Conservation (phyloP, 1,140 invertebrate species). For the Drosophila pachea region DNA sequence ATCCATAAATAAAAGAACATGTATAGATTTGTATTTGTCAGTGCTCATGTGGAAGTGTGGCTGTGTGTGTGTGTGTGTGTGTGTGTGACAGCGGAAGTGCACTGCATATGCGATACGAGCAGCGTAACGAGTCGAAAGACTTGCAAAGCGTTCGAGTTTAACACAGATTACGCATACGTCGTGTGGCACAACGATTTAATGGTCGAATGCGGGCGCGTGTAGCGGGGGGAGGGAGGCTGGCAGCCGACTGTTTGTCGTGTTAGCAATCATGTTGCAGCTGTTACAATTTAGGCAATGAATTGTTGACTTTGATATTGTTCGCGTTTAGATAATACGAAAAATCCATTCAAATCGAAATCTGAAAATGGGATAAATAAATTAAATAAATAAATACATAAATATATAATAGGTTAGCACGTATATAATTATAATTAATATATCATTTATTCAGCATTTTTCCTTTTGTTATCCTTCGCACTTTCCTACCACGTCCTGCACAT, state of each 20-base stretch:
- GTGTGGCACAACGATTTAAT: constrained; percentile 5
- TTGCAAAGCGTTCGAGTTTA: constrained; percentile 10
- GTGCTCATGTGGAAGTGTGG: too few species aligned
- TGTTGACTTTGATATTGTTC: neutral
- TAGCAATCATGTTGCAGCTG: constrained; percentile 24
- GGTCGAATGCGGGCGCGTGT: neutral
- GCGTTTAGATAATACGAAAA: too few species aligned
- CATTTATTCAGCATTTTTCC: too few species aligned
- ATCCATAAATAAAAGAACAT: constrained; percentile 22
- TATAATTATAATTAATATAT: too few species aligned
- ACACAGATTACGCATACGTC: constrained; percentile 39
- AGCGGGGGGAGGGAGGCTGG: neutral
- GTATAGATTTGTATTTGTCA: constrained; percentile 19
- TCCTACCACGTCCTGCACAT: too few species aligned
- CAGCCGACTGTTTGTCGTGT: neutral
- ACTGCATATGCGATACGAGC: constrained; percentile 7
- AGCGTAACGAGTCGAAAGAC: constrained; percentile 7
- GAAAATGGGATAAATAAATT: too few species aligned
- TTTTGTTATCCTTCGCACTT: too few species aligned
- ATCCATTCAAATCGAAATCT: too few species aligned
- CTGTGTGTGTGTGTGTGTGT: neutral
- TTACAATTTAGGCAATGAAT: constrained; percentile 3
- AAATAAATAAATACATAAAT: too few species aligned
- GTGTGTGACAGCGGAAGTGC: constrained; percentile 30
- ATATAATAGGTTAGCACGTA: too few species aligned